These are phyloP conservation scores for Aspidiotus rigidus DNA, from an alignment of 2,888 invertebrate genomes.

Conservation along the genomic window DNA sequence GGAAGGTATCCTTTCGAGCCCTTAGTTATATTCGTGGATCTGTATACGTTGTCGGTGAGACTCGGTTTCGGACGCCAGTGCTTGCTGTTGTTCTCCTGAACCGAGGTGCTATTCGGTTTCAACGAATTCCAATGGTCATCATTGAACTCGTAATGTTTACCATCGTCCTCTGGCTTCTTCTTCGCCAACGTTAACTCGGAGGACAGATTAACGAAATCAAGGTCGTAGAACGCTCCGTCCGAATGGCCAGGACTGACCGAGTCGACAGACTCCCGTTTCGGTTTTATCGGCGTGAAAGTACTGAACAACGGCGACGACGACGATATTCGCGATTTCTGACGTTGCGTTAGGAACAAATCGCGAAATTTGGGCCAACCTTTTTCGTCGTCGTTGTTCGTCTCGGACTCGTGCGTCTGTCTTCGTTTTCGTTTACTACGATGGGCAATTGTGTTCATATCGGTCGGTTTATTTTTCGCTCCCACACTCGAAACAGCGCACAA, in stretches of 20 bases:
- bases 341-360: not conserved
- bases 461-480: slow-evolving; percentile 51
- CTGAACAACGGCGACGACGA: slow-evolving; percentile 51
- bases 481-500: slow-evolving; percentile 34
- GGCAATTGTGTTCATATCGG: slow-evolving; percentile 27
- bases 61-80: slow-evolving; percentile 41
- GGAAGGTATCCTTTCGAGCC: slow-evolving; percentile 14
- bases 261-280: slow-evolving; percentile 1
- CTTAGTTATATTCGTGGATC: slow-evolving; percentile 17
- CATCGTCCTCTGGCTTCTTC: slow-evolving; percentile 2
- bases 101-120: slow-evolving; percentile 28
- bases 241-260: not conserved
- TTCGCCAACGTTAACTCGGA: slow-evolving; percentile 27
- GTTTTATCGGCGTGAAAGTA: slow-evolving; percentile 43
- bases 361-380: not conserved
- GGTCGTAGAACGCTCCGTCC: slow-evolving; percentile 20
- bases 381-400: not conserved
- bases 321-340: not conserved
- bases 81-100: slow-evolving; percentile 4
- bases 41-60: slow-evolving; percentile 20
- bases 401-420: not conserved
- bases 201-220: slow-evolving; percentile 5
- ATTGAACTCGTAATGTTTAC: slow-evolving; percentile 21
- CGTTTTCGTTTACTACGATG: slow-evolving; percentile 19
- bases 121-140: slow-evolving; percentile 9